phyloP scores from a whole-genome alignment of 2,888 invertebrate genomes.

The Orthosia gothica region DNA sequence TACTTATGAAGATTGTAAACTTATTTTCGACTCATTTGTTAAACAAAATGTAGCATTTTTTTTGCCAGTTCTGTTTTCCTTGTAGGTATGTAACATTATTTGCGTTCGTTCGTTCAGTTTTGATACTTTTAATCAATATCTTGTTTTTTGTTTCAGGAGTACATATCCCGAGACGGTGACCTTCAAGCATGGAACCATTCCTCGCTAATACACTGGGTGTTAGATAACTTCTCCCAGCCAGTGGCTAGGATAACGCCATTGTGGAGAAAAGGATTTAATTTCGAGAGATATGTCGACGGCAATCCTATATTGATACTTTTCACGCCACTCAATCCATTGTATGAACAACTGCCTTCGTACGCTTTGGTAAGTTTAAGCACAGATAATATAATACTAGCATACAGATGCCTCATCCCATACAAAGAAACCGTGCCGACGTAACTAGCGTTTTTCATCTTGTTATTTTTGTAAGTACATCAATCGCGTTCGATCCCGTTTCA shows the following conservation, averaged over 20 bases:
- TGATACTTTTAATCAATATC: background rate
- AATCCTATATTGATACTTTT: conserved; percentile 95
- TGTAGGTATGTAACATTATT: background rate
- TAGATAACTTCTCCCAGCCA: conserved; percentile 92
- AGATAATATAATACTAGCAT: no score
- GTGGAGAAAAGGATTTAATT: conserved; percentile 93
- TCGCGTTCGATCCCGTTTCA: no score
- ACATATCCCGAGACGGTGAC: conserved; percentile 82
- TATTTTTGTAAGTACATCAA: no score
- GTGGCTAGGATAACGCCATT: conserved; percentile 93
- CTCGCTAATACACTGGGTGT: conserved; percentile 92
- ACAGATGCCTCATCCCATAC: no score
- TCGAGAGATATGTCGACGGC: conserved; percentile 93
- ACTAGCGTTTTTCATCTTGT: no score
- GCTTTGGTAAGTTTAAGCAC: conserved; percentile 93
- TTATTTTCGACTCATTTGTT: background rate
- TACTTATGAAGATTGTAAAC: background rate
- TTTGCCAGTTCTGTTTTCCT: background rate
- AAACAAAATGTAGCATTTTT: background rate
- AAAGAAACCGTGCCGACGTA: no score
- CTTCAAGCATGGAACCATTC: conserved; percentile 83
- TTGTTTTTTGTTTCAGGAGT: conserved; percentile 87
- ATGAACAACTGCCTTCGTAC: conserved; percentile 93
- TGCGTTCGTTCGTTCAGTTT: background rate
- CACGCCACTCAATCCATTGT: conserved; percentile 94